Base-by-base conservation (phyloP, 2,888 invertebrate genomes). In the Ophion ventricosus region DNA sequence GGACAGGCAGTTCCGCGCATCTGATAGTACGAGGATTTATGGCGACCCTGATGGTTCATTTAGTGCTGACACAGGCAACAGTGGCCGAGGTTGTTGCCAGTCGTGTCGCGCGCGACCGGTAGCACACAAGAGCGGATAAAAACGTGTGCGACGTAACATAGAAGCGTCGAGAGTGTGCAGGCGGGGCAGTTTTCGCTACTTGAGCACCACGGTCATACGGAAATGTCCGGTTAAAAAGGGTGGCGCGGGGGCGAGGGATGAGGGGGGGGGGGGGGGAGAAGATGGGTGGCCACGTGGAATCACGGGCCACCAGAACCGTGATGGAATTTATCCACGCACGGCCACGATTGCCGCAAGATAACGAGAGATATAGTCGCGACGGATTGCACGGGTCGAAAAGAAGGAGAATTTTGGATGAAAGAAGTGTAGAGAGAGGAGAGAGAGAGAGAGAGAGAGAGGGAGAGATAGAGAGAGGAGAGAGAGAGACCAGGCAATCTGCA, bases 31-130 rank as follows among this genome's bases (percentile, higher is more conserved):
- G 87, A 89, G 88, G 90, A 91, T 91, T 91, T 91, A 91, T 91
- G 89, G 90, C 88, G 91, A 86, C 89, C 89, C 91, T 91, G 91
- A 91, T 91, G 90, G 90, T 91, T 90, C 91, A 91, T 91, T 91
- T 91, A 91, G 90, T 90, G 88, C 88, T 91, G 90, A 91, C 91
- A 90, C 84, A 87, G 88, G 87, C 88, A 88, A 89, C 59, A 86
- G 88, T 85, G 84, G 80, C 87, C 78, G 74, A 10, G 29, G 63
- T 54, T 57, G 57, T 67, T 78, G 77, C 40, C 29, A 67, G 81
- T 80, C 83, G 83, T 81, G 78, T 79, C 86, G 86, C 86, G 86
- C 86, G 75, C 81, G 85, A 83, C 72, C 84, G 66, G 79, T 79
- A 82, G 84, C 84, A 64, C 35, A 74, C 29, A 26, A 29, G 40